Evolutionary conservation across 2,888 invertebrate genomes (phyloP).

Genomic region (Diadromus collaris): DNA sequence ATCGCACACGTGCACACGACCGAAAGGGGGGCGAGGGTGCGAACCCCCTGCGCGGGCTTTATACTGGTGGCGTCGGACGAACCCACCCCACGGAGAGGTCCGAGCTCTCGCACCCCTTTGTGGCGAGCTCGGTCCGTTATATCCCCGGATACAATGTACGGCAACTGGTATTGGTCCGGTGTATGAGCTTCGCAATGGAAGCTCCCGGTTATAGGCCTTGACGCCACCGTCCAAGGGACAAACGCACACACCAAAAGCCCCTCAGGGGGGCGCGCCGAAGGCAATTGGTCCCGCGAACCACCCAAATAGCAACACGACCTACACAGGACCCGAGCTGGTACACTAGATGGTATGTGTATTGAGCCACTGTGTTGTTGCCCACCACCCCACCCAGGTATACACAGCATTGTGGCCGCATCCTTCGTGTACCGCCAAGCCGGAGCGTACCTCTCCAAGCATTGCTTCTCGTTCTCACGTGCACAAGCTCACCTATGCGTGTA

Average conservation of each 20-base stretch:
- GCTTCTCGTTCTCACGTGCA: constrained; percentile 15
- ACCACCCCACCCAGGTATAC: neutral
- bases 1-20: constrained; percentile 32
- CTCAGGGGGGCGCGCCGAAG: constrained; percentile 25
- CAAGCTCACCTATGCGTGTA: constrained; percentile 55
- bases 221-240: constrained; percentile 41
- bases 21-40: constrained; percentile 16
- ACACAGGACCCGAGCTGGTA: constrained; percentile 15
- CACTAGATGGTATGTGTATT: constrained; percentile 26
- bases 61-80: constrained; percentile 35
- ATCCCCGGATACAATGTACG: constrained; percentile 16
- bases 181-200: constrained; percentile 29
- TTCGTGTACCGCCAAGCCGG: constrained; percentile 1
- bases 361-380: constrained; percentile 12
- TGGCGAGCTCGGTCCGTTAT: constrained; percentile 1
- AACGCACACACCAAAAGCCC: constrained; percentile 45
- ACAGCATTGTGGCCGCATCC: constrained; percentile 14
- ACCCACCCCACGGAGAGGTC: constrained; percentile 28
- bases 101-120: constrained; percentile 6
- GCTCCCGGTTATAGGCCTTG: constrained; percentile 44
- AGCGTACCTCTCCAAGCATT: constrained; percentile 2
- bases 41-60: constrained; percentile 34
- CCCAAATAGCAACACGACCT: constrained; percentile 42
- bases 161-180: constrained; percentile 20
- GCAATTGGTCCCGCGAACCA: constrained; percentile 50